Base-by-base conservation (phyloP, 2,888 invertebrate genomes). In the Agrochola litura region DNA sequence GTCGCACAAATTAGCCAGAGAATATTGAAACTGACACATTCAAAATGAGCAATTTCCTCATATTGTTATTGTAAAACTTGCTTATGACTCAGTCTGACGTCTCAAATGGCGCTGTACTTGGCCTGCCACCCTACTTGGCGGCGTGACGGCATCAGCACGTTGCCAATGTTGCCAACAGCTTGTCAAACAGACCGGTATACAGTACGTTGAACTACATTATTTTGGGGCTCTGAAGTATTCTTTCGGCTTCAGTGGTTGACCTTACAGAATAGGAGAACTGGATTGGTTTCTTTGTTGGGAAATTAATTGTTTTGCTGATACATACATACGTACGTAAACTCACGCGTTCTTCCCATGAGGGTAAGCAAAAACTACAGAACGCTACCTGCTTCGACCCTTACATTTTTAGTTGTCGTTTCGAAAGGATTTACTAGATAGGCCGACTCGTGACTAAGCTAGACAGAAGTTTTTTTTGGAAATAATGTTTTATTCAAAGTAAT, bases 131-230 rank as follows among this genome's bases (percentile, higher is more conserved):
- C 68, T 46, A 72, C 64, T 61, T 8, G 61, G 81, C 52, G 46
- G 68, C 67, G 67, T 64, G 63, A 22, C 69, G 54, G 49, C 25
- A 65, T 68, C 66, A 49, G 22, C 68, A 73, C 79, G 43, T 6
- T 54, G 70, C 63, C 64, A 60, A 74, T 78, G 71, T 66, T 85
- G 85, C 83, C 85, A 84, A 75, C 75, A 41, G 72, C 82, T 70
- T 85, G 85, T 85, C 85, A 67, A 41, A 30, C 12, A 52, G 41
- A 41, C 56, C 49, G 37, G 37, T 37, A 37, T 37, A 37, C 37
- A 54, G 84, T 73, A 41, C 81, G 46, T 66, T 73, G 72, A 84
- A 85, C 78, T 56, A 60, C 8, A 73, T 56, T 70, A 73, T 64
- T 66, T 82, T 46, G 12, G 12, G 46, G 30, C 66, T 60, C 14